Conservation (phyloP, 2,113 vertebrate genomes). For the Eupsittula cactorum region DNA sequence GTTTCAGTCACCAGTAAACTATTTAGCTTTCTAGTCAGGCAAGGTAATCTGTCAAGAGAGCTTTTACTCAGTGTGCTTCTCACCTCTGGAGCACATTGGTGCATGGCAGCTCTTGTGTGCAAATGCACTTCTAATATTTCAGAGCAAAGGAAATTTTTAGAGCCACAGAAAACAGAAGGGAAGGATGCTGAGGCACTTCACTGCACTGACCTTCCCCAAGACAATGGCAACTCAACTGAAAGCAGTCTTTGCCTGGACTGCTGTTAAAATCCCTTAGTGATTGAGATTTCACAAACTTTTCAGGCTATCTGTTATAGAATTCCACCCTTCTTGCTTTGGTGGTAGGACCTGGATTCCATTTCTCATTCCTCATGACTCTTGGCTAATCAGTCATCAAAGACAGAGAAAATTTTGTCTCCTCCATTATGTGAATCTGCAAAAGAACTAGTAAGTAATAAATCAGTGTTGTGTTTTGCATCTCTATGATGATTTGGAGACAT, state of each 20-base stretch:
- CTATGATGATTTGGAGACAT: neutral
- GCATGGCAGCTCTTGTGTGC: neutral
- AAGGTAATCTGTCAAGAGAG: neutral
- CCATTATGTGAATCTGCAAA: neutral
- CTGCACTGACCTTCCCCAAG: neutral
- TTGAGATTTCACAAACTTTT: conserved; percentile 34
- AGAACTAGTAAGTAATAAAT: neutral
- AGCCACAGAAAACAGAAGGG: neutral
- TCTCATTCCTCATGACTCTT: neutral
- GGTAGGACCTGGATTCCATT: neutral
- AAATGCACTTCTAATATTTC: neutral
- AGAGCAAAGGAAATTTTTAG: neutral
- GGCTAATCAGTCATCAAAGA: neutral
- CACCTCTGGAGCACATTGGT: neutral
- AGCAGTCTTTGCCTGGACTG: neutral
- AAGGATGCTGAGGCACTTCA: neutral
- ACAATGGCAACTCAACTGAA: neutral
- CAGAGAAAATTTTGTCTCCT: neutral
- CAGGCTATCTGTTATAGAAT: conserved; percentile 11
- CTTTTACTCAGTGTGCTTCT: rapidly evolving
- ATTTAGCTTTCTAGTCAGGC: neutral
- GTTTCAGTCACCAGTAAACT: neutral
- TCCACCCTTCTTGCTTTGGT: neutral
- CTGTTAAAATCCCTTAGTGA: neutral
- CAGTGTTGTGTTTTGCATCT: neutral